phyloP scores from a whole-genome alignment of 1,140 invertebrate genomes.

The Drosophila athabasca region DNA sequence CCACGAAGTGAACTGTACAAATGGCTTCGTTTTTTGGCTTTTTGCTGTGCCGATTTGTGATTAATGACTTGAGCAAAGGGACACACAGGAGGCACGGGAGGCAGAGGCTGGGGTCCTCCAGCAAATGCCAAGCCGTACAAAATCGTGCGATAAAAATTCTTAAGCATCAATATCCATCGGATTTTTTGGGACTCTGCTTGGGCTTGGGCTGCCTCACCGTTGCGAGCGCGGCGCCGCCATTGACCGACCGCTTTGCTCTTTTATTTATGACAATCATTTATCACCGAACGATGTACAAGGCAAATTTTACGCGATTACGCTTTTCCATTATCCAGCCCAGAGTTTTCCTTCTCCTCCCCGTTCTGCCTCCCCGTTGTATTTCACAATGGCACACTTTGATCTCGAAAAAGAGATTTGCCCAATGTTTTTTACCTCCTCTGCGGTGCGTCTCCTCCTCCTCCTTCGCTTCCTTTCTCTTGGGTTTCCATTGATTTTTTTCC shows the following conservation, averaged over 20 bases:
- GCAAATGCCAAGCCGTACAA: slow-evolving; percentile 56
- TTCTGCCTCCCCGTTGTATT: slow-evolving; percentile 27
- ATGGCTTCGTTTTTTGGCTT: slow-evolving; percentile 70
- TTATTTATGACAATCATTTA: slow-evolving; percentile 83
- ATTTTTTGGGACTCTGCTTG: slow-evolving; percentile 23
- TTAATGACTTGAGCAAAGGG: slow-evolving; percentile 62
- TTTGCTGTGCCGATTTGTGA: slow-evolving; percentile 65
- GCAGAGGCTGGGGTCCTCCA: background rate
- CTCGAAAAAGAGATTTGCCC: slow-evolving; percentile 46
- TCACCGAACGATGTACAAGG: slow-evolving; percentile 67
- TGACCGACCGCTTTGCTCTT: slow-evolving; percentile 53
- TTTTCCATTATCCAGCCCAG: slow-evolving; percentile 69
- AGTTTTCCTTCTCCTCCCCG: slow-evolving; percentile 11
- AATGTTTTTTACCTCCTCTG: slow-evolving; percentile 29
- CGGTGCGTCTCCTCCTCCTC: background rate
- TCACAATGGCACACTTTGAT: slow-evolving; percentile 60
- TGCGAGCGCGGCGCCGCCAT: slow-evolving; percentile 16
- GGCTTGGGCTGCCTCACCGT: no score
- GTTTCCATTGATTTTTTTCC: slow-evolving; percentile 47
- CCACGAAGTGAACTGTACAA: slow-evolving; percentile 47
- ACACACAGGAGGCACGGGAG: slow-evolving; percentile 2
- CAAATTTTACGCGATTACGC: slow-evolving; percentile 80
- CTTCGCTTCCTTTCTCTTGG: background rate
- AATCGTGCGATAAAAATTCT: slow-evolving; percentile 81
- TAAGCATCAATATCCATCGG: slow-evolving; percentile 80